phyloP scores from a whole-genome alignment of 1,140 invertebrate species.

The Diorhabda sublineata region DNA sequence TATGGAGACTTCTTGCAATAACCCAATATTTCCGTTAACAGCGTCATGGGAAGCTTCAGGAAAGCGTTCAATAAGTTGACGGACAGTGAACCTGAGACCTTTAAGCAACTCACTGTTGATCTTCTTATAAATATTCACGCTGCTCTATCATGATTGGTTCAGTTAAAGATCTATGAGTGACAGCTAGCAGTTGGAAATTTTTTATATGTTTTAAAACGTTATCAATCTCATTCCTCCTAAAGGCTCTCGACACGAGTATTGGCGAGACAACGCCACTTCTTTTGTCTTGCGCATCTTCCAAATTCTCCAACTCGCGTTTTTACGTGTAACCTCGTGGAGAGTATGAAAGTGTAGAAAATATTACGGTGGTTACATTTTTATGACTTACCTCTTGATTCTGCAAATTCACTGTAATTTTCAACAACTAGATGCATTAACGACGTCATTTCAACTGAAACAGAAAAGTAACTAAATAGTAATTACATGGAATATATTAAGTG shows the following conservation, averaged over 20 bases:
- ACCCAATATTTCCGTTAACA: no score
- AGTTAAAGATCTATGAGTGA: no score
- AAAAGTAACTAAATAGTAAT: neutral
- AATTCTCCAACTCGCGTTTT: neutral
- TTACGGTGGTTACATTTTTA: neutral
- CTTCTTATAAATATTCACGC: no score
- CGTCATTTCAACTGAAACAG: slow-evolving; percentile 45
- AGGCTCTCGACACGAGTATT: neutral
- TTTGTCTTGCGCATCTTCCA: neutral
- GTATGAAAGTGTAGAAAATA: neutral
- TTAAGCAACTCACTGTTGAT: no score
- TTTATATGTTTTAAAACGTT: neutral
- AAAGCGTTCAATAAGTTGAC: no score
- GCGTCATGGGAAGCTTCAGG: no score
- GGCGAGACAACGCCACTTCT: neutral
- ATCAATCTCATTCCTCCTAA: neutral
- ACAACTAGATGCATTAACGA: slow-evolving; percentile 50
- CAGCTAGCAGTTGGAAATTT: neutral
- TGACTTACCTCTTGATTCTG: slow-evolving; percentile 50
- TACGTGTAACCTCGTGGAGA: neutral
- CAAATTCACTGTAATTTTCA: slow-evolving; percentile 55
- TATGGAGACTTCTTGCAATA: no score
- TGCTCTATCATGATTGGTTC: no score
- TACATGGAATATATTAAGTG: no score
- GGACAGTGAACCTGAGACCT: no score